Evolutionary conservation across 2,888 invertebrate species (phyloP), one percentile per base, ranked within the genome.

Genomic region (Oscheius sp.): DNA sequence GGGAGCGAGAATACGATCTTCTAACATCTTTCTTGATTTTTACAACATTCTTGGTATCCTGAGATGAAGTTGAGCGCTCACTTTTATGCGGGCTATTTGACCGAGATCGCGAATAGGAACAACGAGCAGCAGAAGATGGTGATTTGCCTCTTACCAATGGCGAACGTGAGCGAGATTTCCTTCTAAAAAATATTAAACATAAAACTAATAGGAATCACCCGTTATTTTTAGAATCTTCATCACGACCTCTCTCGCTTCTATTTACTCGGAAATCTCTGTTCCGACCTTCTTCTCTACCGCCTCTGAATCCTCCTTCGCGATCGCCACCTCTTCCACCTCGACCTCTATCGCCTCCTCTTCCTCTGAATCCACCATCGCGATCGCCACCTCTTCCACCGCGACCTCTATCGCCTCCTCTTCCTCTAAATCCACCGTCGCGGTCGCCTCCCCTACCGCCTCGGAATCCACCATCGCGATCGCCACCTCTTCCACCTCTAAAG

Each of bases 21-120:
- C 50, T 33, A 3, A 34, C 55, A n/a, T 5, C 10, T 37, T 12
- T 33, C 34, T 55, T 2, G 17, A 10, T 55, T 33, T 33, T 33
- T 20, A 20, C 12, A 8, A n/a, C 15, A 29, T 52, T 27, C n/a
- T 20, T 27, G 15, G 6, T 37, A 8, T 37, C 12, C 37, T 37
- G 50, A 10, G 50, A 15, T 15, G 25, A 25, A 23, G 50, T 3
- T 27, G 33, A 4, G 3, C 20, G 3, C 8, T 37, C 37, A 10
- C 8, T 42, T 37, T 55, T 31, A 12, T 55, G 15, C 3, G 55
- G 55, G 34, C 55, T 55, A 5, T 31, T n/a, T 4, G 55, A 55
- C 8, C 29, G 53, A 17, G 53, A 53, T 2, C 55, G 55, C 8
- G 55, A 55, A n/a, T 34, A 55, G 1, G 55, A 55, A 3, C 55